Base-by-base conservation (phyloP, 2,113 vertebrate genomes). In the Leptobrachium leishanense region DNA sequence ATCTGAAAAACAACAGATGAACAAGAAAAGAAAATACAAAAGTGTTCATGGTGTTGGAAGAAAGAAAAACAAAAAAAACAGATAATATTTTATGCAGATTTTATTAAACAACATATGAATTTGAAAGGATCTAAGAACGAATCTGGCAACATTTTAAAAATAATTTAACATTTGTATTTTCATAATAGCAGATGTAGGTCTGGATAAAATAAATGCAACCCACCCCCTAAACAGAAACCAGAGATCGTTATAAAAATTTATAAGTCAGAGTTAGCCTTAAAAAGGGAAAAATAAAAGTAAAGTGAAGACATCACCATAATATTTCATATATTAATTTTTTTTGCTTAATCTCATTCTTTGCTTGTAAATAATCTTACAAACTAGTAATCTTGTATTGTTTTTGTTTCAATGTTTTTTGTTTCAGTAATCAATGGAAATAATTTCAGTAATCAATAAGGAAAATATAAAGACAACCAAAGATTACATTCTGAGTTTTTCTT, bases 141-240 rank as follows among this genome's bases (percentile, higher is more conserved):
- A 39, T 77, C 55, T 77, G 68, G 76, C 76, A 77, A 64, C 40
- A 64, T 64, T 64, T 70, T 78, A 41, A 50, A 72, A 72, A 70
- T 64, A 53, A 75, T 71, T 72, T 71, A 46, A n/a, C 68, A 70
- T 72, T 72, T 31, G 63, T 67, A 64, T 70, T 72, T 50, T 63
- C 62, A 72, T 64, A 53, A 72, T 78, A 78, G 40, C 76, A 78
- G 76, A 78, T 78, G 76, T 72, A 78, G 57, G 20, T 71, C 68
- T 78, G 68, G 76, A 55, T 78, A 72, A 77, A 64, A 63, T 72
- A 59, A 62, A 55, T 50, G 68, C 68, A 9, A 78, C 46, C 20
- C 54, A 63, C 44, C 6, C 41, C 40, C n/a, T 70, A 77, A 77
- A 71, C 68, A 62, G 44, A 67, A 78, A 64, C 76, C 76, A 78